A percentile compares a stretch with the other conserved stretches of the same genome.
phyloP scores from a whole-genome alignment of 1,140 invertebrate genomes.

The Drosophila malerkotliana region DNA sequence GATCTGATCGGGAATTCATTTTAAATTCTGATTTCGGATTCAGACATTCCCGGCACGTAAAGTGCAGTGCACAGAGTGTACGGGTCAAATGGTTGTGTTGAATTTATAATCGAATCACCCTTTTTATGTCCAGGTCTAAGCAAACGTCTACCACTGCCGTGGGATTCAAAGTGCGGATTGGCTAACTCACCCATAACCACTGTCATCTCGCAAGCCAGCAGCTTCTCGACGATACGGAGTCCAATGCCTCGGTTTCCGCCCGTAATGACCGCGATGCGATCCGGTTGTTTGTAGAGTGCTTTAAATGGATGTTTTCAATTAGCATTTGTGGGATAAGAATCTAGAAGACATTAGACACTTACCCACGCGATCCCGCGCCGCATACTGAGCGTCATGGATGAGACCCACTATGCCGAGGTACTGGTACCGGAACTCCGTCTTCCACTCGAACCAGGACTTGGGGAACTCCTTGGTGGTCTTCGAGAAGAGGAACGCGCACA shows the following conservation, averaged over 20 bases:
- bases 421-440: slow-evolving; percentile 85
- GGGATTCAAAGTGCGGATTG: slow-evolving; percentile 27
- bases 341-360: slow-evolving; percentile 45
- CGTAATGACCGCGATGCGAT: slow-evolving; percentile 92
- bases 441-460: slow-evolving; percentile 83
- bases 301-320: slow-evolving; percentile 48
- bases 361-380: slow-evolving; percentile 86
- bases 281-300: slow-evolving; percentile 86
- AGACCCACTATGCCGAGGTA: slow-evolving; percentile 85
- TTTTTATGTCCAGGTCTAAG: neutral
- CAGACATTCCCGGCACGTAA: slow-evolving; percentile 38
- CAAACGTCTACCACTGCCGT: neutral
- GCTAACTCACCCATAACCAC: slow-evolving; percentile 91
- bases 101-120: slow-evolving; percentile 40
- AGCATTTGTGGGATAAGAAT: slow-evolving; percentile 22
- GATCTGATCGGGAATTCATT: slow-evolving; percentile 17
- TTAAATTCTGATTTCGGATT: slow-evolving; percentile 8
- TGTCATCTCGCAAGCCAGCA: slow-evolving; percentile 91
- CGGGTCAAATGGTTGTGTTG: slow-evolving; percentile 30
- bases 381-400: slow-evolving; percentile 84
- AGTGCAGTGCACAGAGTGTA: neutral
- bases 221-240: slow-evolving; percentile 90
- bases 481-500: slow-evolving; percentile 69
- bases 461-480: slow-evolving; percentile 81
- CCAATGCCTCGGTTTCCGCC: slow-evolving; percentile 95